Evolutionary conservation across 2,113 vertebrate species (phyloP).

Genomic region (Dryoscopus gambensis): DNA sequence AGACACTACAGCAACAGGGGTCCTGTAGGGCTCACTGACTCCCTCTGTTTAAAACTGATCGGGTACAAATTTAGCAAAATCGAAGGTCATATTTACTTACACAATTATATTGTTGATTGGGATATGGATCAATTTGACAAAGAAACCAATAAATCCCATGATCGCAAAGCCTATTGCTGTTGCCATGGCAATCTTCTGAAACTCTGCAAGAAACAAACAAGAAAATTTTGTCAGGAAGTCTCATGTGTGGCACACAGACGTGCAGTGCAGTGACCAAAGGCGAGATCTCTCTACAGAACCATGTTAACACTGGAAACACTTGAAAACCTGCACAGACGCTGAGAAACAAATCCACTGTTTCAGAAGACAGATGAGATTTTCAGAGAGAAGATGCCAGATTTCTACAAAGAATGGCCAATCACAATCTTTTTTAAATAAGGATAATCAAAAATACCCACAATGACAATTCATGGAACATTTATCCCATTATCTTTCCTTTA

Average conservation of each 20-base stretch:
- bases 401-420: neutral
- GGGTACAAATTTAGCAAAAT: neutral
- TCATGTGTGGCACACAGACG: fast-evolving
- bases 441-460: neutral
- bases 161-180: slow-evolving; percentile 98
- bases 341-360: neutral
- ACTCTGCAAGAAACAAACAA: slow-evolving; percentile 75
- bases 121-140: slow-evolving; percentile 97
- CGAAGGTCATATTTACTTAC: slow-evolving; percentile 78
- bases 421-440: neutral
- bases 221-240: neutral
- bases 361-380: neutral
- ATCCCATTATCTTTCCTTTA: neutral
- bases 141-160: slow-evolving; percentile 99
- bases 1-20: neutral
- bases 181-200: slow-evolving; percentile 99
- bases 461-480: neutral
- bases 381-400: neutral
- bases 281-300: neutral
- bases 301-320: neutral
- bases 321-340: neutral
- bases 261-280: neutral
- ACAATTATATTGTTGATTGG: slow-evolving; percentile 99
- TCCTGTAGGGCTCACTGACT: neutral
- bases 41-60: neutral